Evolutionary conservation across 2,888 invertebrate species (phyloP).

Genomic region (Drosophila affinis): DNA sequence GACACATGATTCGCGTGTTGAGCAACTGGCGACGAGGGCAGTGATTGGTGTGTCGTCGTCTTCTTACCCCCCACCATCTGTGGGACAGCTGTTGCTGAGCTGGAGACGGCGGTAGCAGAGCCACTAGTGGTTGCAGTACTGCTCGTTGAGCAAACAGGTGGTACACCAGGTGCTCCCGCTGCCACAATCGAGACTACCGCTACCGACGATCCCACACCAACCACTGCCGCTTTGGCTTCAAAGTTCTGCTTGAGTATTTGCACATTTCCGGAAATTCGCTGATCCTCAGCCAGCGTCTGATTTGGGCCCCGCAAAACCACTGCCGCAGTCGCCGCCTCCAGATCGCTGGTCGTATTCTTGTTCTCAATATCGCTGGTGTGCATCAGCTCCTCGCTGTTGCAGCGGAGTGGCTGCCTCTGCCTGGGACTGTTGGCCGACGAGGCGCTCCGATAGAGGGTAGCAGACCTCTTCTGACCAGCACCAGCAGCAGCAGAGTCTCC

Average conservation of each 20-base stretch:
- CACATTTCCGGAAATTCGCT: conserved; percentile 88
- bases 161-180: conserved; percentile 8
- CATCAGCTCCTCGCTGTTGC: conserved; percentile 83
- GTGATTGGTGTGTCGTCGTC: conserved; percentile 85
- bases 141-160: not conserved
- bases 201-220: conserved; percentile 36
- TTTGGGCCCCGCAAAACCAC: conserved; percentile 74
- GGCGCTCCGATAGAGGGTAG: conserved; percentile 80
- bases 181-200: conserved; percentile 8
- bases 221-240: conserved; percentile 88
- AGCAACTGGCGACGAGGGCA: conserved; percentile 88
- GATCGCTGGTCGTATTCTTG: conserved; percentile 62
- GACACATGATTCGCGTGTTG: conserved; percentile 78
- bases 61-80: conserved; percentile 40
- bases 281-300: conserved; percentile 69
- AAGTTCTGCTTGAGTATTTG: conserved; percentile 94
- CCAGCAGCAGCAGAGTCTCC: not conserved
- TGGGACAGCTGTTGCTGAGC: not conserved
- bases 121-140: conserved; percentile 5
- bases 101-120: not conserved
- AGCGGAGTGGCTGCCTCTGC: conserved; percentile 80
- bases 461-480: conserved; percentile 60
- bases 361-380: conserved; percentile 82
- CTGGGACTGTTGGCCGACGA: conserved; percentile 80
- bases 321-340: conserved; percentile 26